These are phyloP conservation scores for Callinectes sapidus DNA, from an alignment of 2,888 invertebrate genomes.

Conservation along the genomic window DNA sequence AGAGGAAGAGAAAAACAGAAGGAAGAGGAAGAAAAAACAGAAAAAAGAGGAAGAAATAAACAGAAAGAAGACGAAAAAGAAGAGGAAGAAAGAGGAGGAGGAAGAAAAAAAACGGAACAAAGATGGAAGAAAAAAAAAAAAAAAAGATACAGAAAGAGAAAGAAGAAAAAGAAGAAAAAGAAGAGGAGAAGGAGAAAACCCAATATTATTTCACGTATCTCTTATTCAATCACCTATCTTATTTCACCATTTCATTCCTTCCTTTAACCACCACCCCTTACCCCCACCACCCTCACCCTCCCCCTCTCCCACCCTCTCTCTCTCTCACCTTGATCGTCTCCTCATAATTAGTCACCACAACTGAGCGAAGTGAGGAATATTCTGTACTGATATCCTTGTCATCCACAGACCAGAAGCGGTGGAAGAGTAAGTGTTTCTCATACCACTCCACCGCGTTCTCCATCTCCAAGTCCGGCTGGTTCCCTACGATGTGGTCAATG, in stretches of 20 bases:
- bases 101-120: too few species aligned
- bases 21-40: not conserved
- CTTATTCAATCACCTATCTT: not conserved
- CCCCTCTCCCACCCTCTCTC: not conserved
- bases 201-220: not conserved
- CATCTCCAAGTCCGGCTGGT: constrained; percentile 96
- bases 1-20: not conserved
- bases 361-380: constrained; percentile 96
- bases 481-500: constrained; percentile 97
- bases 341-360: constrained; percentile 98
- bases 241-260: not conserved
- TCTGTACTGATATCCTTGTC: constrained; percentile 96
- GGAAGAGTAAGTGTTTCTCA: constrained; percentile 84
- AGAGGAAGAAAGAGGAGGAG: not conserved
- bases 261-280: not conserved
- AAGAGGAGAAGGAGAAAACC: too few species aligned
- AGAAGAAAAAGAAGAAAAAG: too few species aligned
- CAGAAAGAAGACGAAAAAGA: not conserved
- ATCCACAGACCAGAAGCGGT: constrained; percentile 98
- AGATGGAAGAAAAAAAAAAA: too few species aligned
- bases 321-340: constrained; percentile 88
- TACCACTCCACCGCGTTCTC: constrained; percentile 93
- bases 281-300: not conserved
- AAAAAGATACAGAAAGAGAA: not conserved
- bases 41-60: not conserved